Conservation (phyloP, 1,140 invertebrate species). For the Saccostrea cuccullata region DNA sequence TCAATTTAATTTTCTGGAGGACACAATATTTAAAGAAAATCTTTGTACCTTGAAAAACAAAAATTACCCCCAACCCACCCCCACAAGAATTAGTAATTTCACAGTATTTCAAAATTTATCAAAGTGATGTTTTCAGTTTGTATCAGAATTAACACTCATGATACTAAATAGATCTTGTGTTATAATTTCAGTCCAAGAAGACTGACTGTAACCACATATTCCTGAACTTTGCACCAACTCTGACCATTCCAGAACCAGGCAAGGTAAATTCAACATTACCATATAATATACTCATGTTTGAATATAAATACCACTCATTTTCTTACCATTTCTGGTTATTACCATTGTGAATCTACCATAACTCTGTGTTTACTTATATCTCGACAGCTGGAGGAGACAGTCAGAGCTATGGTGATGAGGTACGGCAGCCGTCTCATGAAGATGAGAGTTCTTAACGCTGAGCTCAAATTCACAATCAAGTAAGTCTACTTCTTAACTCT, state of each 20-base stretch:
- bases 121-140: too few species aligned
- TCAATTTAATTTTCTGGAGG: too few species aligned
- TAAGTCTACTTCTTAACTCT: conserved; percentile 44
- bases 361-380: conserved; percentile 24
- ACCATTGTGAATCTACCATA: neutral
- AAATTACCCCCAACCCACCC: too few species aligned
- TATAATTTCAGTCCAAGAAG: conserved; percentile 83
- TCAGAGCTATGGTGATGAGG: conserved; percentile 95
- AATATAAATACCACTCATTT: too few species aligned
- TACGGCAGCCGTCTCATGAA: conserved; percentile 98
- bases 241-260: conserved; percentile 94
- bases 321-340: too few species aligned
- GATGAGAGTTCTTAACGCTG: conserved; percentile 91
- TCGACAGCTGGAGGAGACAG: conserved; percentile 93
- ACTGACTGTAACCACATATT: conserved; percentile 99
- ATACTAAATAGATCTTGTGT: neutral
- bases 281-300: neutral
- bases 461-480: conserved; percentile 90
- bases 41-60: too few species aligned
- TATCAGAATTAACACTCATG: too few species aligned
- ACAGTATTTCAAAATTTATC: too few species aligned
- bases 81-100: too few species aligned
- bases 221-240: conserved; percentile 98
- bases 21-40: too few species aligned
- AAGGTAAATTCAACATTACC: conserved; percentile 82